A percentile compares a stretch with the other conserved stretches of the same genome.
phyloP scores from a whole-genome alignment of 2,113 vertebrate genomes.

The Bufo gargarizans region DNA sequence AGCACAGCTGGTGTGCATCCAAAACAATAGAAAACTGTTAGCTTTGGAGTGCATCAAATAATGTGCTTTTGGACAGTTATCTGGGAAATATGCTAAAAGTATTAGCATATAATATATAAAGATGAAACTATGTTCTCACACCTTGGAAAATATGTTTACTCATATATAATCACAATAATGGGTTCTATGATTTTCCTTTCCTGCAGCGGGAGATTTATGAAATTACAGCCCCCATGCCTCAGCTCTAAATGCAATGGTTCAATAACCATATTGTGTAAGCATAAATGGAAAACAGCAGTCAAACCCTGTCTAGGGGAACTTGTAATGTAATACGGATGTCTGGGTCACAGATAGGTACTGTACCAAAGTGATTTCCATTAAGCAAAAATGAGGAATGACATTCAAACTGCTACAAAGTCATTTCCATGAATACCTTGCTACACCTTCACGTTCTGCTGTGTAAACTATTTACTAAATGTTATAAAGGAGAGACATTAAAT shows the following conservation, averaged over 20 bases:
- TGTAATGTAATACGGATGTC: constrained; percentile 34
- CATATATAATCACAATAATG: constrained; percentile 17
- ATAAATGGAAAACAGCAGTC: neutral
- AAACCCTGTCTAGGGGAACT: neutral
- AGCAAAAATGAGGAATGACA: constrained; percentile 33
- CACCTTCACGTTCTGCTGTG: constrained; percentile 37
- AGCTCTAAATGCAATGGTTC: constrained; percentile 3
- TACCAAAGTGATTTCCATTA: constrained; percentile 41
- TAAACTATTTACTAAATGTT: constrained; percentile 39
- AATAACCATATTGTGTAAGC: constrained; percentile 37
- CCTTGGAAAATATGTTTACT: constrained; percentile 7
- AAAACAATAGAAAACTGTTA: neutral
- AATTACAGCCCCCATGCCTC: constrained; percentile 1
- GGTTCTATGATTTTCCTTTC: neutral
- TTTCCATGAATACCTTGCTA: constrained; percentile 29
- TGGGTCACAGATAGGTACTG: constrained; percentile 2
- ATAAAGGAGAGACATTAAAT: constrained; percentile 18
- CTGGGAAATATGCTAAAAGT: neutral
- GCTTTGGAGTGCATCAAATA: neutral
- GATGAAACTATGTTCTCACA: neutral
- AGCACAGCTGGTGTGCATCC: neutral
- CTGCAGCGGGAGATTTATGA: constrained; percentile 9
- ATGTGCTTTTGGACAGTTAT: neutral
- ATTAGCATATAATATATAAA: neutral
- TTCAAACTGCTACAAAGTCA: constrained; percentile 36